Conservation (phyloP, 2,888 invertebrate species). For the Drosophila meridiana region DNA sequence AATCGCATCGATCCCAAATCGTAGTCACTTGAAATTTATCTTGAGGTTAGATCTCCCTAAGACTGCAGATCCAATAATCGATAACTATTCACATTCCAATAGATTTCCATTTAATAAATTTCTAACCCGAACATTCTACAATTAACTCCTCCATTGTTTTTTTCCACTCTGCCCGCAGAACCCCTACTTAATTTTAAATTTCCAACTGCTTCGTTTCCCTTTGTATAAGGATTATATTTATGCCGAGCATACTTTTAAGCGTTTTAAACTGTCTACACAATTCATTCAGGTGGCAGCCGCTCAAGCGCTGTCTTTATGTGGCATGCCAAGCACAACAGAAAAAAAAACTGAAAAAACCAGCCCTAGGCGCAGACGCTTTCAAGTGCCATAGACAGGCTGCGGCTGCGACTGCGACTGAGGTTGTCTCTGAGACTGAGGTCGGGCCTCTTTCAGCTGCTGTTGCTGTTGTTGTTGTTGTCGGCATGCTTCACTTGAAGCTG, state of each 20-base stretch:
- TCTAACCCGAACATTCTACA: not conserved
- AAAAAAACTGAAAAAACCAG: constrained; percentile 30
- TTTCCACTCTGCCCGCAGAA: not conserved
- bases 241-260: constrained; percentile 32
- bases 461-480: constrained; percentile 47
- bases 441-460: constrained; percentile 22
- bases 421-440: constrained; percentile 48
- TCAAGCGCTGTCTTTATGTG: constrained; percentile 46
- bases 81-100: not conserved
- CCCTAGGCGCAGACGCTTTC: constrained; percentile 77
- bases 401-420: constrained; percentile 36
- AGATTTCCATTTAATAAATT: not conserved
- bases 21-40: no score
- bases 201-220: not conserved
- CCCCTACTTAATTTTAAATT: not conserved
- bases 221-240: constrained; percentile 19
- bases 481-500: constrained; percentile 73
- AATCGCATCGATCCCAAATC: no score
- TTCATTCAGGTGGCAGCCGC: constrained; percentile 51
- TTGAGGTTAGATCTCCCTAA: no score
- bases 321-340: constrained; percentile 40
- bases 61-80: no score
- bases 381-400: constrained; percentile 71
- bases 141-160: not conserved
- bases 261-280: constrained; percentile 49